Percentiles rank a stretch among this genome's conserved stretches.
Evolutionary conservation across 2,113 vertebrate species (phyloP).

Genomic region (Tor tambroides): DNA sequence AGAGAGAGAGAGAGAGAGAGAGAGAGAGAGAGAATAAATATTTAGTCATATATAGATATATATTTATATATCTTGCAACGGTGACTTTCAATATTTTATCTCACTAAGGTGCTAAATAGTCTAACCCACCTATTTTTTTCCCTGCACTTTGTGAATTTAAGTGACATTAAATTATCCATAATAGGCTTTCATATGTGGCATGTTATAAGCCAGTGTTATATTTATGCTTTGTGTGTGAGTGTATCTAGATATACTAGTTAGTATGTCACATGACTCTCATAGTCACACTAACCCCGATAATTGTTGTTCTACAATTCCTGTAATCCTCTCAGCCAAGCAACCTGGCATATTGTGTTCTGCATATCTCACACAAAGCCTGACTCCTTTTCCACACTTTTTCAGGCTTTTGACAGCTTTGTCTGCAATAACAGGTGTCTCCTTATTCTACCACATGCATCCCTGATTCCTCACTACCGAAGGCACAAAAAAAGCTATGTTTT

Average conservation of each 20-base stretch:
- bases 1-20: no score
- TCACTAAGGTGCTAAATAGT: no score
- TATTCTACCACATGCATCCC: conserved; percentile 52
- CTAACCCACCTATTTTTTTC: no score
- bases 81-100: no score
- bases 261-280: neutral
- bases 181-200: neutral
- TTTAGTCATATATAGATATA: no score
- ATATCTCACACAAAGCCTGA: conserved; percentile 28
- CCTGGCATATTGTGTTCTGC: conserved; percentile 31
- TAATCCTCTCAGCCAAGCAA: conserved; percentile 8
- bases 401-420: conserved; percentile 54
- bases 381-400: conserved; percentile 28
- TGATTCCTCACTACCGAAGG: conserved; percentile 34
- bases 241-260: neutral
- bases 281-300: neutral
- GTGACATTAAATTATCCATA: neutral
- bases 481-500: neutral
- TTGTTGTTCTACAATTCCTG: conserved; percentile 19
- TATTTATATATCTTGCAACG: no score
- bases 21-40: no score
- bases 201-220: neutral
- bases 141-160: no score
- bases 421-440: conserved; percentile 61
- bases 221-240: neutral